Base-by-base conservation (phyloP, 2,888 invertebrate species). In the Pyrrhosoma nymphula region DNA sequence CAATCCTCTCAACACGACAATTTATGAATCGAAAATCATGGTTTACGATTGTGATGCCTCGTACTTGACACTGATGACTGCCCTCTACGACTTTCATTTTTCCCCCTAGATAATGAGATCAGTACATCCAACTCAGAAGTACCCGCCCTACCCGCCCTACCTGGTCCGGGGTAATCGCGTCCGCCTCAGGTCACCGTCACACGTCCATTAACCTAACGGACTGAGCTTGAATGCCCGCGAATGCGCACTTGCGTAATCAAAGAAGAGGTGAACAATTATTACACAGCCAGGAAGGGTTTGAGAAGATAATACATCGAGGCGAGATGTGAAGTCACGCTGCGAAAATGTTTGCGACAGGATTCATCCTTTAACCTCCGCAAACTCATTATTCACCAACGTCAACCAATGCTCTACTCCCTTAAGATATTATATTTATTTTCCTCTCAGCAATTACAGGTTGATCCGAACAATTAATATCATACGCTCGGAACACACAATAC, bases 141-240 rank as follows among this genome's bases (percentile, higher is more conserved):
- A 69, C 69, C 26, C 23, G 26, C 3, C n/a, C 6, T 35, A 30
- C 82, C 3, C 82, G 35, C 82, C n/a, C 18, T 1, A 26, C 82
- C 16, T 20, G 2, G 2, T 60, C 16, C 30, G 35, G 82, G 30
- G 30, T 14, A 35, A 82, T 82, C 82, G 18, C 35, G 18, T 16
- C 35, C 10, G 35, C 82, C 82, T 35, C 26, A 82, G 82, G 82
- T 82, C 26, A 82, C 30, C 82, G 14, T 35, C 30, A n/a, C 16
- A 23, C 10, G n/a, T 82, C 82, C 35, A 82, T 82, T 82, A 82
- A 35, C 82, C 82, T 82, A 82, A 82, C 82, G 82, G 82, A 82
- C n/a, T 35, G 82, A 35, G 2, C 82, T 82, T 14, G 16, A 35
- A 30, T 82, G 10, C 16, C 30, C 14, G 35, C 16, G 82, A 14